These are phyloP conservation scores for Ctenochaetus hawaiiensis DNA, from an alignment of 2,797 vertebrate genomes.

Conservation along the genomic window DNA sequence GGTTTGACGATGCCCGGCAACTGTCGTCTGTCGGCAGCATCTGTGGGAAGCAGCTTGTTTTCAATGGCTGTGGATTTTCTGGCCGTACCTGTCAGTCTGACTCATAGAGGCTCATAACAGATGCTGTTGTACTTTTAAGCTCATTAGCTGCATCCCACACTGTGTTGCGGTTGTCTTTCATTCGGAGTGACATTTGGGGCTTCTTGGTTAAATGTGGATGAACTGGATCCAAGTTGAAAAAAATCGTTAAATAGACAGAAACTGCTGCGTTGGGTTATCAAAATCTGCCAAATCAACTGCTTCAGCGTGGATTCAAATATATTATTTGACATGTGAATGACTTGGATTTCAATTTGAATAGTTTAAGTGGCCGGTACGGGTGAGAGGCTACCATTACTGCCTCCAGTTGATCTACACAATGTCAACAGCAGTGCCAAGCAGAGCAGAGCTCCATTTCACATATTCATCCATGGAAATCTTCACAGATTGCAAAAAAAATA, in stretches of 20 bases:
- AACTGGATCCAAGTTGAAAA: constrained; percentile 39
- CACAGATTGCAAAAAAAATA: constrained; percentile 59
- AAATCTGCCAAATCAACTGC: constrained; percentile 29
- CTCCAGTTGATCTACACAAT: constrained; percentile 35
- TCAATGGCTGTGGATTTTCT: constrained; percentile 67
- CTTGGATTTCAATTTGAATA: constrained; percentile 45
- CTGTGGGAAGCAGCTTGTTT: constrained; percentile 83
- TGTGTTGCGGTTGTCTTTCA: constrained; percentile 59
- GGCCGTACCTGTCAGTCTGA: constrained; percentile 76
- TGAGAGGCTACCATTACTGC: background rate
- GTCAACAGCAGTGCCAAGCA: constrained; percentile 32
- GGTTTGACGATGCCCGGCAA: constrained; percentile 75
- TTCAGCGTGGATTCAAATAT: constrained; percentile 35
- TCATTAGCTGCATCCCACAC: constrained; percentile 71
- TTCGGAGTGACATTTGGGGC: constrained; percentile 53
- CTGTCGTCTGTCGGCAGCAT: constrained; percentile 83
- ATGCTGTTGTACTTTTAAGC: constrained; percentile 71
- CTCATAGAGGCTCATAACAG: constrained; percentile 65
- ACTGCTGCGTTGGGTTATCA: constrained; percentile 10
- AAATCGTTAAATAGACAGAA: constrained; percentile 7
- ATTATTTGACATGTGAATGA: constrained; percentile 47
- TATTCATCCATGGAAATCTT: constrained; percentile 58
- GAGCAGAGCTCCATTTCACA: constrained; percentile 32
- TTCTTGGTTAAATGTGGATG: constrained; percentile 46
- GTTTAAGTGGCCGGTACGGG: constrained; percentile 44